Evolutionary conservation across 2,113 vertebrate genomes (phyloP).

Genomic region (Glaucomys volans): DNA sequence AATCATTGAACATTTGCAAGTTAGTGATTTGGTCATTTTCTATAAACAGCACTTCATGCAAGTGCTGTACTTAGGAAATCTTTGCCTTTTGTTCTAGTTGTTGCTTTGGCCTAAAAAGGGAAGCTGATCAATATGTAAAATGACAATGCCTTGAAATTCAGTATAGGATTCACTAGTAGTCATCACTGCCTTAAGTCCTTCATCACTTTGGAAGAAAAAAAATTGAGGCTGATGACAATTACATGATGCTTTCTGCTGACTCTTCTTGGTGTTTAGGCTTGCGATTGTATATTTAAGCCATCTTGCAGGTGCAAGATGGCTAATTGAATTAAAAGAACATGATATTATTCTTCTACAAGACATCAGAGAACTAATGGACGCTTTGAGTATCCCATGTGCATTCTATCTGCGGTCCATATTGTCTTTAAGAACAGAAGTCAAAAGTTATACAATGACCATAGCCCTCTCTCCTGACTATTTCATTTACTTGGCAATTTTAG

Average conservation of each 20-base stretch:
- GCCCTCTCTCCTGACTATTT: background rate
- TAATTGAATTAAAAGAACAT: background rate
- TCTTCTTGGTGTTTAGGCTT: background rate
- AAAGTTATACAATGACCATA: background rate
- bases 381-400: background rate
- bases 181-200: background rate
- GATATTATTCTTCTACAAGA: background rate
- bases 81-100: background rate
- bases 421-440: background rate
- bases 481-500: background rate
- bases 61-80: slow-evolving; percentile 24
- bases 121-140: slow-evolving; percentile 28
- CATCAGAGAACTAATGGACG: background rate
- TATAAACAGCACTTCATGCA: background rate
- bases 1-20: background rate
- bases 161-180: background rate
- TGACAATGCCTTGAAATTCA: slow-evolving; percentile 4
- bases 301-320: background rate
- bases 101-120: background rate
- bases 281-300: background rate
- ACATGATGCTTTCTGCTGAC: background rate
- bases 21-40: background rate
- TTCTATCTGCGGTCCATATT: background rate
- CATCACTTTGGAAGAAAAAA: slow-evolving; percentile 18
- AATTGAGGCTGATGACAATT: background rate